Evolutionary conservation across 2,888 invertebrate genomes (phyloP).

Genomic region (Ypsolopha sequella): DNA sequence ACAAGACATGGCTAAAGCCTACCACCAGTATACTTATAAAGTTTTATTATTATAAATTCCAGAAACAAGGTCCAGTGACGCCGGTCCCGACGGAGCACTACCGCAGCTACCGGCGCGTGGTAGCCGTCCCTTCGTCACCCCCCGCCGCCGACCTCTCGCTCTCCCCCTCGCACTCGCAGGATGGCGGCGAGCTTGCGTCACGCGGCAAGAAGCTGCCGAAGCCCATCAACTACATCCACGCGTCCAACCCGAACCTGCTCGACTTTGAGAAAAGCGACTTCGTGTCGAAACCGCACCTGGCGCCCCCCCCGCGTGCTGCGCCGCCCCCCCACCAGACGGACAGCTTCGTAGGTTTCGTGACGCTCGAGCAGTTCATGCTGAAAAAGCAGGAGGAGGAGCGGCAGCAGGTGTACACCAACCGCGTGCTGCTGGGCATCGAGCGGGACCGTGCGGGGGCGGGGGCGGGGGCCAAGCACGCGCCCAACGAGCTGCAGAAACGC

Average conservation of each 20-base stretch:
- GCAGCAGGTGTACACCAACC: slow-evolving; percentile 67
- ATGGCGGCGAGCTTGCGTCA: slow-evolving; percentile 6
- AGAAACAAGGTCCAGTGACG: slow-evolving; percentile 24
- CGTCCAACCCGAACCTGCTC: slow-evolving; percentile 78
- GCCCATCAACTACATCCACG: slow-evolving; percentile 75
- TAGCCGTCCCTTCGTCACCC: slow-evolving; percentile 23
- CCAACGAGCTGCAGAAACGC: slow-evolving; percentile 24
- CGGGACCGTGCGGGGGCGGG: slow-evolving; percentile 22
- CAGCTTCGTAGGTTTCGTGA: slow-evolving; percentile 72
- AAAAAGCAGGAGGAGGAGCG: slow-evolving; percentile 80
- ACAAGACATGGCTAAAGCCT: too few relatives aligned
- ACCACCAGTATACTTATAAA: too few relatives aligned
- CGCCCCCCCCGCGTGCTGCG: not conserved
- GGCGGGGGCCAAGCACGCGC: slow-evolving; percentile 5
- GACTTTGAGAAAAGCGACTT: slow-evolving; percentile 69
- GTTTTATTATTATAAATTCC: not conserved
- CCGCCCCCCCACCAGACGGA: not conserved
- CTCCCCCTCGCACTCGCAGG: not conserved
- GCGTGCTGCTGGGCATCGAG: slow-evolving; percentile 66
- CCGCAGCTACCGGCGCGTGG: slow-evolving; percentile 78
- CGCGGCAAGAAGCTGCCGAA: slow-evolving; percentile 31
- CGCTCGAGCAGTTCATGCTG: slow-evolving; percentile 84
- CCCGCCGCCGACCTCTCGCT: slow-evolving; percentile 4
- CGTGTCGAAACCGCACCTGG: slow-evolving; percentile 25
- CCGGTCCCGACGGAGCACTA: slow-evolving; percentile 85